Evolutionary conservation across 2,888 invertebrate genomes (phyloP).

Genomic region (Dolichopus griseipennis): DNA sequence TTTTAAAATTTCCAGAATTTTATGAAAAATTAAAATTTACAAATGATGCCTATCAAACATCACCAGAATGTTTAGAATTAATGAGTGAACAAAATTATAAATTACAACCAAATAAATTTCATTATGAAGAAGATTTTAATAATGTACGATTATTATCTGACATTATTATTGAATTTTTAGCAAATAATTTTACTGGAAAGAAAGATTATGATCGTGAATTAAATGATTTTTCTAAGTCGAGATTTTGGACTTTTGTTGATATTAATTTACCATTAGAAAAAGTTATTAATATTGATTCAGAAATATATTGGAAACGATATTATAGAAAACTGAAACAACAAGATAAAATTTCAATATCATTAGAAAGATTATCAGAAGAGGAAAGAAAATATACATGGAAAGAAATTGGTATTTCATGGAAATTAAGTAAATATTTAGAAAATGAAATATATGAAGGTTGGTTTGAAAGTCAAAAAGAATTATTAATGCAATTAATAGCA

Average conservation of each 20-base stretch:
- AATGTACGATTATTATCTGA: background rate
- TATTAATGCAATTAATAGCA: constrained; percentile 24
- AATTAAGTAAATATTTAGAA: constrained; percentile 30
- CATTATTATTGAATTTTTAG: background rate
- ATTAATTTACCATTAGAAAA: constrained; percentile 29
- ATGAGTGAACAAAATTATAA: background rate
- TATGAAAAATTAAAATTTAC: background rate
- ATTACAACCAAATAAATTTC: background rate
- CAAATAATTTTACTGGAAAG: background rate
- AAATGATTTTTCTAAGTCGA: no score
- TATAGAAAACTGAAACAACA: constrained; percentile 28
- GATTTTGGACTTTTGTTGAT: constrained; percentile 26
- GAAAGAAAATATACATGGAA: background rate
- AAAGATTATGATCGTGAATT: background rate
- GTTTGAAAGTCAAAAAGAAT: constrained; percentile 29
- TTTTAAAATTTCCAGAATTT: background rate
- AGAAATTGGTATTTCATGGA: background rate
- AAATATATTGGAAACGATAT: constrained; percentile 33
- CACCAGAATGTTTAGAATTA: background rate
- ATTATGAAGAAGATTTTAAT: background rate
- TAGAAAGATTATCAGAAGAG: background rate
- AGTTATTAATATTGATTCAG: constrained; percentile 30
- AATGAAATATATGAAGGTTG: constrained; percentile 30
- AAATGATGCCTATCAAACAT: background rate
- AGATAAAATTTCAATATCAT: constrained; percentile 20